Evolutionary conservation across 1,140 invertebrate genomes (phyloP).

Genomic region (Meloidogyne exigua): DNA sequence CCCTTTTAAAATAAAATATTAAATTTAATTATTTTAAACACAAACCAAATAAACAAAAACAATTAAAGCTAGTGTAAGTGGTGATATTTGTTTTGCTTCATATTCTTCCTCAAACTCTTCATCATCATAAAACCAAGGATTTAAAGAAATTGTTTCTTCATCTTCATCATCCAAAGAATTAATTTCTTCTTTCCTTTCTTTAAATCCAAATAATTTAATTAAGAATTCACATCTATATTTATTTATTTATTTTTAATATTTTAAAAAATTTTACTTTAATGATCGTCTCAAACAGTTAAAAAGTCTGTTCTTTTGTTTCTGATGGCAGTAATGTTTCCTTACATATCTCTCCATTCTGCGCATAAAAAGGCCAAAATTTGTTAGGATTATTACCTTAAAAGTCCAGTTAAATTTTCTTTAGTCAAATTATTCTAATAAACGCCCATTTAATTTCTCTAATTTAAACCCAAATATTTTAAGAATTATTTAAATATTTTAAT

Average conservation of each 20-base stretch:
- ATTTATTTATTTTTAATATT: slow-evolving; percentile 13
- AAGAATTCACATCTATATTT: background rate
- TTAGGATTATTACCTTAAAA: slow-evolving; percentile 37
- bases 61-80: slow-evolving; percentile 32
- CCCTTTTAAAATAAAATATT: background rate
- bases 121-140: slow-evolving; percentile 29
- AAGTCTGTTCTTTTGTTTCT: background rate
- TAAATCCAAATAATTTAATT: slow-evolving; percentile 6
- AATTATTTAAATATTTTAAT: too few species aligned
- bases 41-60: slow-evolving; percentile 44
- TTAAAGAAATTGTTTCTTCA: slow-evolving; percentile 13
- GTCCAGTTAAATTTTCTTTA: background rate
- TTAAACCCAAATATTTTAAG: too few species aligned
- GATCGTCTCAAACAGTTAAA: background rate
- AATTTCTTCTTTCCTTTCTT: background rate
- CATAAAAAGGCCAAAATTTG: slow-evolving; percentile 48
- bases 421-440: background rate
- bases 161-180: slow-evolving; percentile 8
- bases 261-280: background rate
- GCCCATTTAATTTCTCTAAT: background rate
- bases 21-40: background rate
- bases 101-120: slow-evolving; percentile 20
- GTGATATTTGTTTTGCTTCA: slow-evolving; percentile 35
- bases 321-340: slow-evolving; percentile 21
- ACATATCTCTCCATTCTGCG: slow-evolving; percentile 35